Conservation (phyloP, 1,140 invertebrate genomes). For the Phymastichus coffea region DNA sequence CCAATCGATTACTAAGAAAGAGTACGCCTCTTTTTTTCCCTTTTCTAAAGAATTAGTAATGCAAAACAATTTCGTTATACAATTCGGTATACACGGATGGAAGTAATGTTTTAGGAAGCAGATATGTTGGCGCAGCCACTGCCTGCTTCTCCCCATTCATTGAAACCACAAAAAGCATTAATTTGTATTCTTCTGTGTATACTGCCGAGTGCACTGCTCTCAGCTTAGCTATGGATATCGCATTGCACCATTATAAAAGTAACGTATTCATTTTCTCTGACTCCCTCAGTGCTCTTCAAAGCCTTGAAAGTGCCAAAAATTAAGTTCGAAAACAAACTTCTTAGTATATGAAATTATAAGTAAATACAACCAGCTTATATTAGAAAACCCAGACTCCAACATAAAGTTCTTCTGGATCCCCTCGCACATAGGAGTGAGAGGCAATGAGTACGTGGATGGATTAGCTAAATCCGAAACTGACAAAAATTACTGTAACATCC, state of each 20-base stretch:
- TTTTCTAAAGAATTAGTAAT: too few relatives aligned
- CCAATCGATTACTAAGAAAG: too few relatives aligned
- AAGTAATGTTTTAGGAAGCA: too few relatives aligned
- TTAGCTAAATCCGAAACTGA: not conserved
- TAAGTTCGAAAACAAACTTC: not conserved
- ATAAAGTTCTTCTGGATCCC: constrained; percentile 16
- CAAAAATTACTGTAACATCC: not conserved
- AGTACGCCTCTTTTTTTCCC: too few relatives aligned
- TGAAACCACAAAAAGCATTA: too few relatives aligned
- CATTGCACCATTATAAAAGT: not conserved
- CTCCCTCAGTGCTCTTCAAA: not conserved
- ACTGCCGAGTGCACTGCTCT: too few relatives aligned
- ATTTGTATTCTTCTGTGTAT: too few relatives aligned
- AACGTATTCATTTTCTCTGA: not conserved
- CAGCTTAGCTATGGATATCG: not conserved
- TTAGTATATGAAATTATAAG: not conserved
- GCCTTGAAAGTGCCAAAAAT: not conserved
- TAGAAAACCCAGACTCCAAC: not conserved
- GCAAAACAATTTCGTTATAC: too few relatives aligned
- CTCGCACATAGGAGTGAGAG: constrained; percentile 4
- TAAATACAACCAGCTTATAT: not conserved
- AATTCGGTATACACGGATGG: too few relatives aligned
- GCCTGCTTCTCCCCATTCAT: too few relatives aligned
- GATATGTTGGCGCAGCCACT: too few relatives aligned
- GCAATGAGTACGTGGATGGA: constrained; percentile 4